These are phyloP conservation scores for Eutrigla gurnardus DNA, from an alignment of 2,797 vertebrate species.

Conservation along the genomic window DNA sequence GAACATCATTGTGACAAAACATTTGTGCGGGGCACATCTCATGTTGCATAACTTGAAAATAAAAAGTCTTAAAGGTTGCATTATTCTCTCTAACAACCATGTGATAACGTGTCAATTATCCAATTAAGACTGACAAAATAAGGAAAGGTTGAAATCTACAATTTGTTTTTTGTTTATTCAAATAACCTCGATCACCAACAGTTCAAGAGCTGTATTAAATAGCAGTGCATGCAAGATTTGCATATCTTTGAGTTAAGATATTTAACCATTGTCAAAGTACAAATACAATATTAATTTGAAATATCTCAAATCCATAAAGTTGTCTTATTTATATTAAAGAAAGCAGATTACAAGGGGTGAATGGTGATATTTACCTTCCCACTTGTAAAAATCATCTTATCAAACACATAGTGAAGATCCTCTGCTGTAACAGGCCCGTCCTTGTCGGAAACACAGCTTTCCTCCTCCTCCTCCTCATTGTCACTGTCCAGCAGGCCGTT, in stretches of 20 bases:
- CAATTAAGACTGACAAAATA: not conserved
- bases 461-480: conserved; percentile 66
- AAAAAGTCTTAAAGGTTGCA: not conserved
- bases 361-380: conserved; percentile 89
- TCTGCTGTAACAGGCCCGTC: conserved; percentile 79
- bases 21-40: not conserved
- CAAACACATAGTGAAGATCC: conserved; percentile 94
- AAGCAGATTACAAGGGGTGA: not conserved
- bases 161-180: not conserved
- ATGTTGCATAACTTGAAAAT: not conserved
- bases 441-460: conserved; percentile 58
- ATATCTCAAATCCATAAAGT: not conserved
- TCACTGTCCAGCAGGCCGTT: conserved; percentile 85
- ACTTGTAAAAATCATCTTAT: conserved; percentile 96
- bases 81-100: not conserved
- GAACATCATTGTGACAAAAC: not conserved
- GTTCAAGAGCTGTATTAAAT: not conserved
- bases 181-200: not conserved
- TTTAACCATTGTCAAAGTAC: not conserved
- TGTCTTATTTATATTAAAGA: no score
- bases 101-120: not conserved
- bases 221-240: not conserved
- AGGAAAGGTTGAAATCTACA: conserved; percentile 3
- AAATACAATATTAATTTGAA: not conserved
- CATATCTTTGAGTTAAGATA: not conserved